Base-by-base conservation (phyloP, 2,888 invertebrate species). In the Luffia ferchaultella region DNA sequence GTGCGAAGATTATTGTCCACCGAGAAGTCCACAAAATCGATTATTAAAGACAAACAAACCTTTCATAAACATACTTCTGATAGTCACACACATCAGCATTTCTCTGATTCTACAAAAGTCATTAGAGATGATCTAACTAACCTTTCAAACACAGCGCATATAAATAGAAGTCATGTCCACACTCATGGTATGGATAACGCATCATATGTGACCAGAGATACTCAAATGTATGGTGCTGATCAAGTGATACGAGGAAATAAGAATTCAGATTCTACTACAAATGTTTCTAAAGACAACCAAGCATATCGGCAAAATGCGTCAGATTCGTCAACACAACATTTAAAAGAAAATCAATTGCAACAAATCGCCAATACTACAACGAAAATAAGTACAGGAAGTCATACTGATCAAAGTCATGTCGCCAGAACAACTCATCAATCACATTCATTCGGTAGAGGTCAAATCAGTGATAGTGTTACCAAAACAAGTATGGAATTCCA, bases 401-500 rank as follows among this genome's bases (percentile, higher is more conserved):
- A 70, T 48, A 51, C 58, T 3, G 66, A 67, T 61, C 67, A 67
- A 30, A 53, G 65, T 68, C 50, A 60, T 58, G 46, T 65, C 69
- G 53, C 12, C 30, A 67, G 60, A 47, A 67, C 74, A 47, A 66
- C 67, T 43, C 73, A 75, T 51, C 69, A 73, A 17, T 57, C 65
- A 17, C 70, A 77, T 59, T 70, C 68, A 52, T 63, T 60, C 55
- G 79, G 65, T 58, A 78, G 70, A 65, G 84, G 59, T 64, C 85
- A 71, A 60, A 65, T 70, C 58, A 85, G 70, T 57, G 86, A 68
- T 63, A 82, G 62, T 56, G 80, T 83, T 16, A 80, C 86, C 41
- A 74, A 78, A 56, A 86, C 76, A 18, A 87, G 86, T 56, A 70
- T 77, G 1, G 87, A 87, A 58, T 86, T 87, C 57, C 78, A 82